Evolutionary conservation across 2,113 vertebrate genomes (phyloP).

Genomic region (Alethe castanea): DNA sequence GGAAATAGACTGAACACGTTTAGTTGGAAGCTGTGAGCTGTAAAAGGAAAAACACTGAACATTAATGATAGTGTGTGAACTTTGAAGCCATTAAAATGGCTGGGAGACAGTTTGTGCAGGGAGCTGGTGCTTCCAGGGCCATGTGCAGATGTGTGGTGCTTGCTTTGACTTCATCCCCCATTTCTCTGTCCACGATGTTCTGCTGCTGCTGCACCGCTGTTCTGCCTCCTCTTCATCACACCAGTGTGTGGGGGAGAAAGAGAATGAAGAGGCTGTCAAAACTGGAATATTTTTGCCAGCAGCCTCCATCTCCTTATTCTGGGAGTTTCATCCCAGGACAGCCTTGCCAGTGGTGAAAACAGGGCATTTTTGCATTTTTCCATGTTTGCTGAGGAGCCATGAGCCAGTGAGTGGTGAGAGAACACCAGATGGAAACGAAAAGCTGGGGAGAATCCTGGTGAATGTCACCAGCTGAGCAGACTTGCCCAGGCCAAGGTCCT

Average conservation of each 20-base stretch:
- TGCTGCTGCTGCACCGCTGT: not conserved
- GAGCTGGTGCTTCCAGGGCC: not conserved
- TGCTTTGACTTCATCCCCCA: not conserved
- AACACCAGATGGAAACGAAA: not conserved
- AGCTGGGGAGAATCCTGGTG: not conserved
- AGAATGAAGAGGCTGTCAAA: not conserved
- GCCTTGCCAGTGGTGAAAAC: not conserved
- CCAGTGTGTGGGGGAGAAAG: not conserved
- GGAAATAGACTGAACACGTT: not conserved
- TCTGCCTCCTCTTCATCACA: not conserved
- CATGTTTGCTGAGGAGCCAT: fast-evolving
- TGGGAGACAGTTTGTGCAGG: not conserved
- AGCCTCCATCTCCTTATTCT: not conserved
- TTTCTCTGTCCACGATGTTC: not conserved
- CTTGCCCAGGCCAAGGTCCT: not conserved
- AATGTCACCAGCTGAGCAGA: not conserved
- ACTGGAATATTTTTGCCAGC: not conserved
- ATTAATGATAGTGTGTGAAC: not conserved
- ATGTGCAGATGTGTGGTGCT: not conserved
- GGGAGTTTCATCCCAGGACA: not conserved
- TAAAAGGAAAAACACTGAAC: not conserved
- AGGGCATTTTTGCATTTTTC: not conserved
- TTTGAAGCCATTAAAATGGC: not conserved
- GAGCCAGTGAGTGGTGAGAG: not conserved
- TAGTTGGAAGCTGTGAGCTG: not conserved